Evolutionary conservation across 2,113 vertebrate genomes (phyloP).

Genomic region (Desmodus rotundus): DNA sequence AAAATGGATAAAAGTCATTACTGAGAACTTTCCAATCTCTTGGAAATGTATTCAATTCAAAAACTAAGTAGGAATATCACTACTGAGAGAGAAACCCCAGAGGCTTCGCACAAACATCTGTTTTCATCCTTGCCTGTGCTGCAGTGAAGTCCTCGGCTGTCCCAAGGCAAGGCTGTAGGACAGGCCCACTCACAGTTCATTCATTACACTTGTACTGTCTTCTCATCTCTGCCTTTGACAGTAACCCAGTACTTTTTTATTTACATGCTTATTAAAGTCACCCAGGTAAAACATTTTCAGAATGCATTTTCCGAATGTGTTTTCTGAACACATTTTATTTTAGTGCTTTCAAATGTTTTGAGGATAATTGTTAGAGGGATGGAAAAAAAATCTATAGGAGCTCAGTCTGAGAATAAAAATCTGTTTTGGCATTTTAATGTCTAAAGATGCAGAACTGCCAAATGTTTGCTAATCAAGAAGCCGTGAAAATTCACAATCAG

Average conservation of each 20-base stretch:
- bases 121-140: not conserved
- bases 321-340: constrained; percentile 47
- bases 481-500: constrained; percentile 37
- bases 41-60: not conserved
- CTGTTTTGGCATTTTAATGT: constrained; percentile 40
- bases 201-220: constrained; percentile 18
- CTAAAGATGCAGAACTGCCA: constrained; percentile 49
- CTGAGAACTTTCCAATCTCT: not conserved
- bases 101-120: not conserved
- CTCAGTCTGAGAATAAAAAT: constrained; percentile 56
- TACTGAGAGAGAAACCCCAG: not conserved
- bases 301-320: not conserved
- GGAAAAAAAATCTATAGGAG: constrained; percentile 28
- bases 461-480: constrained; percentile 60
- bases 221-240: not conserved
- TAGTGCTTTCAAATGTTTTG: constrained; percentile 60
- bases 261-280: constrained; percentile 52
- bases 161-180: constrained; percentile 56
- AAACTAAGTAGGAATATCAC: not conserved
- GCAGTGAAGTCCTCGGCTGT: not conserved
- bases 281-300: constrained; percentile 16
- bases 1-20: not conserved
- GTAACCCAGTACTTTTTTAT: not conserved
- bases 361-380: constrained; percentile 41
- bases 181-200: constrained; percentile 36